Evolutionary conservation across 2,888 invertebrate species (phyloP).

Genomic region (Argyresthia goedartella): DNA sequence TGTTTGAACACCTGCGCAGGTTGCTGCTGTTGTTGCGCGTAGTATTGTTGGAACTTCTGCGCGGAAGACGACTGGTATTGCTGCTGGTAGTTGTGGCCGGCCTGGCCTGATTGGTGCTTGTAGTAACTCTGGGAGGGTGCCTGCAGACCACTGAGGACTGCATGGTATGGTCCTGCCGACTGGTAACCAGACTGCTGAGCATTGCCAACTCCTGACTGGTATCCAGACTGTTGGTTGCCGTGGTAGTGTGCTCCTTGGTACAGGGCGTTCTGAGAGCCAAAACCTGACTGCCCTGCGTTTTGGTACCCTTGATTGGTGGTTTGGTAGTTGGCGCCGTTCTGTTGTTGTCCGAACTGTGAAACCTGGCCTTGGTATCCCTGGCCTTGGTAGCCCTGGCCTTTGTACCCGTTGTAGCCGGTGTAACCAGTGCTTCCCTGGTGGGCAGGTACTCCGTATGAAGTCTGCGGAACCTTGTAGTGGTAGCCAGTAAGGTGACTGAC

Average conservation of each 20-base stretch:
- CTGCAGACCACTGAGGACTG: slow-evolving; percentile 2
- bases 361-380: not conserved
- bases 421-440: slow-evolving; percentile 21
- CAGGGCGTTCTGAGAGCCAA: not conserved
- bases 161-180: slow-evolving; percentile 13
- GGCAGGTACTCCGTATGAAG: slow-evolving; percentile 49
- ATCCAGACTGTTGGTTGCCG: not conserved
- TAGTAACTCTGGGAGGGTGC: slow-evolving; percentile 22
- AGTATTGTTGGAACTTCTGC: slow-evolving; percentile 64
- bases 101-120: slow-evolving; percentile 10
- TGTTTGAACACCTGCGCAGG: slow-evolving; percentile 77
- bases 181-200: slow-evolving; percentile 13
- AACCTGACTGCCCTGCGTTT: not conserved
- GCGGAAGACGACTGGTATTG: slow-evolving; percentile 10
- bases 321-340: slow-evolving; percentile 11
- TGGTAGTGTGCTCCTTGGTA: not conserved
- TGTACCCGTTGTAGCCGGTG: slow-evolving; percentile 1
- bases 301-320: not conserved
- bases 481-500: slow-evolving; percentile 35
- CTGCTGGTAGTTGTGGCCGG: slow-evolving; percentile 7
- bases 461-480: slow-evolving; percentile 49
- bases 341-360: slow-evolving; percentile 8
- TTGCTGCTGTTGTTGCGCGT: slow-evolving; percentile 79
- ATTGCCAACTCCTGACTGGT: slow-evolving; percentile 16
- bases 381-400: not conserved